A percentile compares a stretch with the other conserved stretches of the same genome.
Conservation (phyloP, 2,888 invertebrate genomes). For the Nemoura dubitans region DNA sequence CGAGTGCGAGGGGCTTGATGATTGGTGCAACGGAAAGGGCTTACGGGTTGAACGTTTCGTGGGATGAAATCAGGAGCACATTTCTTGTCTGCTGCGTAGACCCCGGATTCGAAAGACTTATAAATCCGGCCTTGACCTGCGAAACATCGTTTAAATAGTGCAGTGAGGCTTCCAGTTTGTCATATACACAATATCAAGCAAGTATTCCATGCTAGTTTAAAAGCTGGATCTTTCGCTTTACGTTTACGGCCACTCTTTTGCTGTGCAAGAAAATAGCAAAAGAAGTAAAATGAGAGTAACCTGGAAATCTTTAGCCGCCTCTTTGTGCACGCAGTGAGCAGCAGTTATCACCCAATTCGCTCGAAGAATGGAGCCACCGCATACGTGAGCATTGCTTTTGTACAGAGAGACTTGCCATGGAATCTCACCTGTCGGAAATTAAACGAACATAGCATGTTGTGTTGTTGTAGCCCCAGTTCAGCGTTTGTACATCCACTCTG, state of each 20-base stretch:
- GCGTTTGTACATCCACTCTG: no score
- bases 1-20: background rate
- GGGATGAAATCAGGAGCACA: background rate
- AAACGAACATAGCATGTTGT: background rate
- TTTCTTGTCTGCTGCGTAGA: background rate
- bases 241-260: no score
- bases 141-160: background rate
- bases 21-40: background rate
- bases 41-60: slow-evolving; percentile 23
- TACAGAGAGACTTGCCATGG: slow-evolving; percentile 23
- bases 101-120: background rate
- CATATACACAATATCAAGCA: no score
- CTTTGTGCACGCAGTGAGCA: slow-evolving; percentile 4
- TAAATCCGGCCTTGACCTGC: slow-evolving; percentile 22
- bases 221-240: no score
- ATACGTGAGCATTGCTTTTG: background rate
- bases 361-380: background rate
- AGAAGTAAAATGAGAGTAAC: no score
- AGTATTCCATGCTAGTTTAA: no score
- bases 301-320: background rate
- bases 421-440: background rate
- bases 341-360: background rate
- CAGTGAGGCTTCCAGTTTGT: no score
- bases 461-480: no score
- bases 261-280: no score